phyloP scores from a whole-genome alignment of 2,113 vertebrate species.

The Calonectris borealis region DNA sequence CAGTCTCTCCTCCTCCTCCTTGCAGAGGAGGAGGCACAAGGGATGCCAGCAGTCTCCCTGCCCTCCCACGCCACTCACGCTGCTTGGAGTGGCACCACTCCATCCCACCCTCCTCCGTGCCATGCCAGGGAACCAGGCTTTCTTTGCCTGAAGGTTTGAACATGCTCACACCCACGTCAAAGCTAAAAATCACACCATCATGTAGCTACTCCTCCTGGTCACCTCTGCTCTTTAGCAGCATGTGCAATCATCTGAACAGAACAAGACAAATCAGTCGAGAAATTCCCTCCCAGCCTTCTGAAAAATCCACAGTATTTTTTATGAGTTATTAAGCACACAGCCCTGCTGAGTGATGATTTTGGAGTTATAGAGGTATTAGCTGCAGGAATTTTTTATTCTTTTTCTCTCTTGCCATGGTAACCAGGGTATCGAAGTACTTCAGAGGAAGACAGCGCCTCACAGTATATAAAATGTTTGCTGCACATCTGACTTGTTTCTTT shows the following conservation, averaged over 20 bases:
- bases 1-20: not conserved
- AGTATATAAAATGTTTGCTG: not conserved
- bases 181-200: not conserved
- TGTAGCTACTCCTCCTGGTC: not conserved
- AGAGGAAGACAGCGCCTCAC: not conserved
- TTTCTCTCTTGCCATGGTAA: conserved; percentile 62
- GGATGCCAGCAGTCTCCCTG: not conserved
- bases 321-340: conserved; percentile 48
- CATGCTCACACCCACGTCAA: not conserved
- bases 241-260: not conserved
- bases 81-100: not conserved
- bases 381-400: conserved; percentile 50
- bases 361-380: conserved; percentile 20
- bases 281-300: not conserved
- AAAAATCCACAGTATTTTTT: conserved; percentile 6
- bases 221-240: not conserved
- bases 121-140: not conserved
- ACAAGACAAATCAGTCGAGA: not conserved
- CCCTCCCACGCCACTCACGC: fast-evolving
- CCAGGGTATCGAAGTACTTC: not conserved
- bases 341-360: conserved; percentile 40
- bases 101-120: not conserved
- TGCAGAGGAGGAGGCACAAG: fast-evolving
- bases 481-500: not conserved
- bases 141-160: not conserved